Conservation (phyloP, 2,797 vertebrate species). For the Sphaeramia orbicularis region DNA sequence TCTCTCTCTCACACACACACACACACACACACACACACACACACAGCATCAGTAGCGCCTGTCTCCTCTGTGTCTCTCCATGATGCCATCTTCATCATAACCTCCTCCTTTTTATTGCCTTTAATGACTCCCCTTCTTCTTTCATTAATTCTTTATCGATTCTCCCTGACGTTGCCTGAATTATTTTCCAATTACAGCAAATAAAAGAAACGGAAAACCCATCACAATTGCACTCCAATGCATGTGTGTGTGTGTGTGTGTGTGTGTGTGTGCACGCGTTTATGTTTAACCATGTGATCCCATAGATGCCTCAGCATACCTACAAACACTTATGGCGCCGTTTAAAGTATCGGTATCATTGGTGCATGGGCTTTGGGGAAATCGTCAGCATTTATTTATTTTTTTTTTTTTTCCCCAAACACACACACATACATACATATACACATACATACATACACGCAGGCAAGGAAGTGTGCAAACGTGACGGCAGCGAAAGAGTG, state of each 20-base stretch:
- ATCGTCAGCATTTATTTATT: constrained; percentile 30
- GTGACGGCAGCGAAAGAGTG: constrained; percentile 70
- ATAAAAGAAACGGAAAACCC: constrained; percentile 81
- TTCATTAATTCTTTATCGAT: constrained; percentile 91
- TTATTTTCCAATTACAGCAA: constrained; percentile 88
- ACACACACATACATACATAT: constrained; percentile 32
- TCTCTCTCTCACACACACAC: not conserved
- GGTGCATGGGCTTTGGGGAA: constrained; percentile 19
- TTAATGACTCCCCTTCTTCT: constrained; percentile 87
- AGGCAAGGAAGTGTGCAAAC: constrained; percentile 56
- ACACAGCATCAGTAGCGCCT: constrained; percentile 43
- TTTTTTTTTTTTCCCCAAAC: too few relatives aligned
- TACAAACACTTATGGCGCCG: not conserved
- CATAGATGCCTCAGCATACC: constrained; percentile 4
- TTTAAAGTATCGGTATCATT: constrained; percentile 12
- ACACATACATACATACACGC: constrained; percentile 39
- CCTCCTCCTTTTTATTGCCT: constrained; percentile 85
- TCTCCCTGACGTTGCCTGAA: constrained; percentile 83
- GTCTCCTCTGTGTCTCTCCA: constrained; percentile 79
- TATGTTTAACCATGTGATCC: constrained; percentile 21
- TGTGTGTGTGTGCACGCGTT: constrained; percentile 30
- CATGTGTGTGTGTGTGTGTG: constrained; percentile 22
- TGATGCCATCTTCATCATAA: constrained; percentile 87
- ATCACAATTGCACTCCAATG: constrained; percentile 60
- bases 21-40: constrained; percentile 26